Evolutionary conservation across 2,113 vertebrate genomes (phyloP).

Genomic region (Fulica atra): DNA sequence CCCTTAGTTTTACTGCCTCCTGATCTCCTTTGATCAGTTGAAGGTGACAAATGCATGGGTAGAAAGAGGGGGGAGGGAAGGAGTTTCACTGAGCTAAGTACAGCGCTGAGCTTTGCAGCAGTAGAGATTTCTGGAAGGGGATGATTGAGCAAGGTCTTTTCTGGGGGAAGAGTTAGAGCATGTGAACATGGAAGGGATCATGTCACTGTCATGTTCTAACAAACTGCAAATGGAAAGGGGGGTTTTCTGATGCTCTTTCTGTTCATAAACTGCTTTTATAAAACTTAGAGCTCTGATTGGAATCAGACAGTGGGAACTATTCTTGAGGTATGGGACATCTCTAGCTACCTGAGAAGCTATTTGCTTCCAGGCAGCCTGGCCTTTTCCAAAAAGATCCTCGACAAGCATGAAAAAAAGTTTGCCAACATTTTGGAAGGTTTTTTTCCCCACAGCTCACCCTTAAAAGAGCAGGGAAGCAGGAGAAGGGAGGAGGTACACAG

Average conservation of each 20-base stretch:
- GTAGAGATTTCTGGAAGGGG: neutral
- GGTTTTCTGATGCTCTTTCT: neutral
- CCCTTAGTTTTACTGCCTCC: neutral
- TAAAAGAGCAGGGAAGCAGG: fast-evolving
- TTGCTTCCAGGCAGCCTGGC: neutral
- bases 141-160: neutral
- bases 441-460: neutral
- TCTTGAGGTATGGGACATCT: neutral
- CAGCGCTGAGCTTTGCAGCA: neutral
- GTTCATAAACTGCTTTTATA: fast-evolving
- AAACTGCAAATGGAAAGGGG: fast-evolving
- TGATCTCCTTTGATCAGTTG: neutral
- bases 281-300: neutral
- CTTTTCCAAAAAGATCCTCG: neutral
- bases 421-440: neutral
- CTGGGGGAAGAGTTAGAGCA: neutral
- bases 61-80: neutral
- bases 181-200: fast-evolving
- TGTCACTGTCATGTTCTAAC: neutral
- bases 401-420: neutral
- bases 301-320: neutral
- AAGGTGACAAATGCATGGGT: neutral
- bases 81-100: neutral
- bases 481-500: neutral
- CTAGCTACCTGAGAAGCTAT: neutral